Percentiles rank a stretch among this genome's conserved stretches.
phyloP scores from a whole-genome alignment of 2,113 vertebrate species.

The Prunella himalayana region DNA sequence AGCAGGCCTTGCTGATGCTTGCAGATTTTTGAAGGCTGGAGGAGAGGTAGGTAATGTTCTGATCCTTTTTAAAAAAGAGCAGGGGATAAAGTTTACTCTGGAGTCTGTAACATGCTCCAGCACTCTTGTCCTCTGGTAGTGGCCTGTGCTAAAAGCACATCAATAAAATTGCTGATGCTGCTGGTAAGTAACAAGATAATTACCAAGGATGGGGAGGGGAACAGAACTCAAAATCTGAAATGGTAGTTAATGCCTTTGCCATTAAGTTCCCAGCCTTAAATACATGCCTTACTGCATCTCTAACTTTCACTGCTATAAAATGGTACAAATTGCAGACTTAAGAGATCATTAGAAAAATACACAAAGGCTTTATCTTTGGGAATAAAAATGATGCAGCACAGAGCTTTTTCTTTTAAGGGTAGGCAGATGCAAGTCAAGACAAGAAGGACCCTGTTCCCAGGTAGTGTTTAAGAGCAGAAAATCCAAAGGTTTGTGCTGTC shows the following conservation, averaged over 20 bases:
- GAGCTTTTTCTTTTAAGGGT: background rate
- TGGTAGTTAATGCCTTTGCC: background rate
- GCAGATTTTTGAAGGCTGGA: background rate
- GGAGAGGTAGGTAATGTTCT: background rate
- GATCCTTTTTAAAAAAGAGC: background rate
- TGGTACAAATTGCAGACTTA: constrained; percentile 23
- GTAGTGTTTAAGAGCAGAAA: background rate
- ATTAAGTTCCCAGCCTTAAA: constrained; percentile 51
- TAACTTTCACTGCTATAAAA: constrained; percentile 41
- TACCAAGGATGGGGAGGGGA: constrained; percentile 23
- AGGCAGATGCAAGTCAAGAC: background rate
- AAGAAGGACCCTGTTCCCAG: background rate
- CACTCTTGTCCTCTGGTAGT: constrained; percentile 35
- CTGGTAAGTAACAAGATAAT: constrained; percentile 50
- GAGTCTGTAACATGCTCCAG: background rate
- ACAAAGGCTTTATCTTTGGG: constrained; percentile 42
- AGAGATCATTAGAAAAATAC: constrained; percentile 53
- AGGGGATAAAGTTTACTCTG: background rate
- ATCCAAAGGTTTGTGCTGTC: background rate
- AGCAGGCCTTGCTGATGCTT: background rate
- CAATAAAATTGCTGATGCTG: constrained; percentile 53
- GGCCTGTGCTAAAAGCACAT: constrained; percentile 46
- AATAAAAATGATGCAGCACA: constrained; percentile 22
- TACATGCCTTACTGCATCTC: constrained; percentile 52
- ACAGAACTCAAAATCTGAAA: constrained; percentile 4